Conservation (phyloP, 1,140 invertebrate species). For the Chlorops oryzae region DNA sequence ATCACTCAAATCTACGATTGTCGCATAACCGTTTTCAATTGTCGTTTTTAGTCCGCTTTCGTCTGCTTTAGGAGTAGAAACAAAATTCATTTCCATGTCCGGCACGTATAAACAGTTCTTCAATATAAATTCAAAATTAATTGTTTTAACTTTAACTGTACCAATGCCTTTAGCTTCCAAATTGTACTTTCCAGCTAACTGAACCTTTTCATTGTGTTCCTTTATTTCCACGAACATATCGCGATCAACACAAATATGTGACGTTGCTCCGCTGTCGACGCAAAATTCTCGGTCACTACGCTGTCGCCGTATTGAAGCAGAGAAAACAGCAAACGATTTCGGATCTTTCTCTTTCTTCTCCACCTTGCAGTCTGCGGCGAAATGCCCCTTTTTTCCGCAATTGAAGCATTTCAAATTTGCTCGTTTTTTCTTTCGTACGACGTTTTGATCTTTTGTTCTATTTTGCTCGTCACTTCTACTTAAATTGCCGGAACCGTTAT, state of each 20-base stretch:
- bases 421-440: too few relatives aligned
- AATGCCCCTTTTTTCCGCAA: background rate
- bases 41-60: background rate
- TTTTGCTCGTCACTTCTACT: too few relatives aligned
- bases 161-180: background rate
- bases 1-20: background rate
- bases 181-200: constrained; percentile 4
- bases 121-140: background rate
- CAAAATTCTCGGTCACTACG: constrained; percentile 1
- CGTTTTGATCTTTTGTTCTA: background rate
- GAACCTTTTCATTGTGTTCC: constrained; percentile 3
- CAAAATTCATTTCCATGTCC: constrained; percentile 10
- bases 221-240: background rate
- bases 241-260: constrained; percentile 9
- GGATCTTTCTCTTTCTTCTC: background rate
- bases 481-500: too few relatives aligned
- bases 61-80: background rate
- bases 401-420: too few relatives aligned
- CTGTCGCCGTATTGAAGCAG: background rate
- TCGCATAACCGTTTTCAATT: background rate
- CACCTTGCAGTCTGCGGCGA: background rate
- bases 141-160: background rate
- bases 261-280: constrained; percentile 10
- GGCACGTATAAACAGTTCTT: constrained; percentile 5
- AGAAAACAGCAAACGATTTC: background rate